Evolutionary conservation across 2,797 vertebrate species (phyloP), one percentile per base, ranked within the genome.

Genomic region (Characodon lateralis): DNA sequence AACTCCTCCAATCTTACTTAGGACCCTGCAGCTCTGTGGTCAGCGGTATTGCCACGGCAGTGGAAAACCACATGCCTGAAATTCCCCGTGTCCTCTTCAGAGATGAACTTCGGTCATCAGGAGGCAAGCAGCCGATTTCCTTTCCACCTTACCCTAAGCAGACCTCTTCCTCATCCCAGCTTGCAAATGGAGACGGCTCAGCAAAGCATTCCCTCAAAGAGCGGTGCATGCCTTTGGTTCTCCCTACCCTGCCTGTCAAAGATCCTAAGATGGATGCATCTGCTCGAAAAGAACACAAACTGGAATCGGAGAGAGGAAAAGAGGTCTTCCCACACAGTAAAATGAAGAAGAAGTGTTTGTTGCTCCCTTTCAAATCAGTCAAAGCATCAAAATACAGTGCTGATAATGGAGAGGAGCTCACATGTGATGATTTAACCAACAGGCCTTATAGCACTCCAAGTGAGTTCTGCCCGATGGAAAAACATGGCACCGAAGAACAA

Each of bases 281-380:
- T 16, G 65, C 72, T 31, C 85, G 70, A 59, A 89, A 66, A 39
- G 89, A 88, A 46, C 82, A 78, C 43, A 85, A 78, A 72, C 63
- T 39, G 0, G 81, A 88, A 39, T 10, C 73, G 12, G 79, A 83
- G 13, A 13, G 31, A 5, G 77, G 61, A 3, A 93, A 87, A 76
- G 86, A 87, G 22, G 61, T 76, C 53, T 77, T 55, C 0, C 85
- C 85, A 0, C 93, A 85, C 24, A 80, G 78, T 28, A 95, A 92
- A 81, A 77, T 88, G 24, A 94, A 91, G 73, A 95, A 93, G 76
- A 95, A 93, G 78, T 87, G 83, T 68, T 85, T 94, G 86, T 87
- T 95, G 46, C 91, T 95, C 71, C 93, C 95, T 69, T 96, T 95
- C 78, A 95, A 92, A 69, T 90, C 92, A 1, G 31, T 66, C 24